Evolutionary conservation across 2,797 vertebrate genomes (phyloP), one percentile per base, ranked within the genome.

Genomic region (Myoxocephalus aenaeus): DNA sequence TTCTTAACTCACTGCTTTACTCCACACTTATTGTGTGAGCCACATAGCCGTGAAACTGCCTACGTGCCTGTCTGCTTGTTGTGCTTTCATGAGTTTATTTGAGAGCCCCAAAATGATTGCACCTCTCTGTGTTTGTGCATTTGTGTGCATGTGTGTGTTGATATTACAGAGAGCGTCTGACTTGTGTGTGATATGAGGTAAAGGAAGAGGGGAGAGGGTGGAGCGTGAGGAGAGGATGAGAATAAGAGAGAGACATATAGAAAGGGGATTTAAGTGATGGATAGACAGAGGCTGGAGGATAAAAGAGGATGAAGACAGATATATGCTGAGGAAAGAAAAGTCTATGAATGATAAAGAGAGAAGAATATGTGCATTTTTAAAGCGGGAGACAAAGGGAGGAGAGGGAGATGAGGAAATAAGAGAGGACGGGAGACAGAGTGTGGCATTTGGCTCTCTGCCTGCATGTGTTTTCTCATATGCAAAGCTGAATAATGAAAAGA

Each of bases 1-100:
- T 84, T 75, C 70, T 91, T 89, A 87, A 90, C 84, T 90, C 82
- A 57, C 75, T 81, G 81, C 78, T 77, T 80, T 86, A 61, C 84
- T 78, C 79, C 57, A 64, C 70, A 69, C 70, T 80, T 73, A 73
- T 51, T 84, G 83, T 82, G 74, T 75, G 38, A 84, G 74, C 72
- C 77, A 73, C 77, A 54, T 68, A 72, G 54, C 32, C 62, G 22
- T 80, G 74, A 84, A 77, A 51, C 66, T 53, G 66, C 71, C 66
- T 78, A 63, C 44, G 73, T 76, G 82, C 73, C 66, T 29, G 67
- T 68, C 79, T 75, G 70, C 71, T 20, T 57, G 8, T 64, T 63
- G 44, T 64, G 56, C 64, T 65, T 40, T 53, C 27, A 27, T 2
- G 38, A 63, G 56, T 65, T 57, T 32, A 59, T 77, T 58, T 65